These are phyloP conservation scores for Drosophila truncata DNA, from an alignment of 1,140 invertebrate species.

Conservation along the genomic window DNA sequence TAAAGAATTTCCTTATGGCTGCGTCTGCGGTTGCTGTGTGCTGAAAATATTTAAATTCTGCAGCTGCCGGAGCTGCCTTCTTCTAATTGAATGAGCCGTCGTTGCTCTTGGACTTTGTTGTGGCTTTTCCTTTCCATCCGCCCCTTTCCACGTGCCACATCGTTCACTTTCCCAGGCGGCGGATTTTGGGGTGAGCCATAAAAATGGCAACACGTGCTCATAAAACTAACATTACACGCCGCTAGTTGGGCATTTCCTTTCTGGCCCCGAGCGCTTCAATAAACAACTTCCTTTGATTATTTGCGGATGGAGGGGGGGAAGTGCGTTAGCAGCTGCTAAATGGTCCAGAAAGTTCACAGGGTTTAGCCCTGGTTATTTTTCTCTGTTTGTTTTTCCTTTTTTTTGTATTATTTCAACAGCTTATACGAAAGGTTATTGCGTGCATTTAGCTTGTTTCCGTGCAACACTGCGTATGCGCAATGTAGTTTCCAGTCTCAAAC, in stretches of 20 bases:
- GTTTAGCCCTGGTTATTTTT: slow-evolving; percentile 12
- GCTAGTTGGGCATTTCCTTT: slow-evolving; percentile 29
- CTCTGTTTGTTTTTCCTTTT: neutral
- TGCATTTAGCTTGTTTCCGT: slow-evolving; percentile 8
- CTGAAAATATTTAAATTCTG: slow-evolving; percentile 56
- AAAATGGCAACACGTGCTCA: slow-evolving; percentile 63
- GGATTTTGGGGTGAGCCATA: slow-evolving; percentile 39
- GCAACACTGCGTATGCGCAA: slow-evolving; percentile 34
- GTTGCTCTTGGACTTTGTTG: slow-evolving; percentile 50
- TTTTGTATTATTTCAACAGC: slow-evolving; percentile 1
- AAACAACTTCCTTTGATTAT: slow-evolving; percentile 66
- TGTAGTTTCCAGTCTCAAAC: neutral
- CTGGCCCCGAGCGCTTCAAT: slow-evolving; percentile 29
- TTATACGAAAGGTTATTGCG: slow-evolving; percentile 10
- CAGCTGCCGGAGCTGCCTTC: slow-evolving; percentile 46
- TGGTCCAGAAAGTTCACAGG: slow-evolving; percentile 54
- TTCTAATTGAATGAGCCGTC: slow-evolving; percentile 70
- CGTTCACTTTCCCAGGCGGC: slow-evolving; percentile 14
- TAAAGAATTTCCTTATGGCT: slow-evolving; percentile 62
- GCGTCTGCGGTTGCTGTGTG: slow-evolving; percentile 50
- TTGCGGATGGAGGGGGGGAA: neutral
- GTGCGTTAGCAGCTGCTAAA: slow-evolving; percentile 53
- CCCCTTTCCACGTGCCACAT: slow-evolving; percentile 5
- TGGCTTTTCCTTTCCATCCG: slow-evolving; percentile 42
- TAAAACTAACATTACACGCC: slow-evolving; percentile 68